Evolutionary conservation across 30 jellyfish, hydroid and myxozoan species (phyloP).

Genomic region (Rhopilema esculentum): DNA sequence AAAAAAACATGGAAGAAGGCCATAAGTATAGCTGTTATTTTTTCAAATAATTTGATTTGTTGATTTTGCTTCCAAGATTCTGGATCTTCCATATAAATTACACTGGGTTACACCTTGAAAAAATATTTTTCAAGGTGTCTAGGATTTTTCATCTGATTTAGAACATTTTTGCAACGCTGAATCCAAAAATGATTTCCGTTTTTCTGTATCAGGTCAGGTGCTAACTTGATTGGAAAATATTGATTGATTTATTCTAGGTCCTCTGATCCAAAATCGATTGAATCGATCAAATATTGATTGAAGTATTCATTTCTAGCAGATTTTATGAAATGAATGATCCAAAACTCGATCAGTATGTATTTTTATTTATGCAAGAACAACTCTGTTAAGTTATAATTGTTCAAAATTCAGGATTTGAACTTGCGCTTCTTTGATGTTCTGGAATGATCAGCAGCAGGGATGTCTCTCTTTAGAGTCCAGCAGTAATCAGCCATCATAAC

Average conservation of each 20-base stretch:
- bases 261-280: constrained; percentile 17
- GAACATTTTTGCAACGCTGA: constrained; percentile 17
- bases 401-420: constrained; percentile 23
- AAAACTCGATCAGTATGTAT: constrained; percentile 16
- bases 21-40: too few relatives aligned
- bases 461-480: constrained; percentile 24
- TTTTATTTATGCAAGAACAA: constrained; percentile 15
- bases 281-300: background rate
- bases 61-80: too few relatives aligned
- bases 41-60: too few relatives aligned
- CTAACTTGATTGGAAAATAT: background rate
- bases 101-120: background rate
- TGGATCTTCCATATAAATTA: too few relatives aligned
- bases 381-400: constrained; percentile 21
- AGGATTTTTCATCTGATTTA: constrained; percentile 4
- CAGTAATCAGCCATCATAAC: constrained; percentile 26
- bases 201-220: constrained; percentile 11
- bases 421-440: constrained; percentile 32
- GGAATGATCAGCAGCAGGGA: constrained; percentile 11
- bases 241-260: constrained; percentile 13
- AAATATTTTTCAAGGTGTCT: constrained; percentile 2
- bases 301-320: constrained; percentile 21
- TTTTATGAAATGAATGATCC: constrained; percentile 12
- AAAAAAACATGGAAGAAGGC: too few relatives aligned
- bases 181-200: background rate